Percentiles rank a stretch among this genome's conserved stretches.
Conservation (phyloP, 2,888 invertebrate genomes). For the Diplazon laetatorius region DNA sequence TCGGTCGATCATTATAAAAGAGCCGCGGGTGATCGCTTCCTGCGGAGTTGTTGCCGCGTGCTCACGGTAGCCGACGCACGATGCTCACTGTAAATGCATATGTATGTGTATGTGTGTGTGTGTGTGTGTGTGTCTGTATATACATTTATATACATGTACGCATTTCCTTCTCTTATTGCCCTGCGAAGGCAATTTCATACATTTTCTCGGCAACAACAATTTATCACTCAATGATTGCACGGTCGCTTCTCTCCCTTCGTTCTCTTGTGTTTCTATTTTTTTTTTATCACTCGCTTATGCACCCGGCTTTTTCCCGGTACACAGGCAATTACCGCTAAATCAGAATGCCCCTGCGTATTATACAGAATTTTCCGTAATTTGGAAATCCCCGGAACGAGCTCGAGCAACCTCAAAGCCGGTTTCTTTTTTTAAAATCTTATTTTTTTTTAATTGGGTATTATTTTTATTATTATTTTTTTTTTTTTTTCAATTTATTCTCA, state of each 20-base stretch:
- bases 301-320: slow-evolving; percentile 46
- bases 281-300: slow-evolving; percentile 26
- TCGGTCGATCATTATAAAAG: slow-evolving; percentile 55
- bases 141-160: slow-evolving; percentile 45
- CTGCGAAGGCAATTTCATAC: slow-evolving; percentile 61
- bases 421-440: too few species aligned
- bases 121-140: not conserved
- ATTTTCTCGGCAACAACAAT: slow-evolving; percentile 64
- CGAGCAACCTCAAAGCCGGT: slow-evolving; percentile 17
- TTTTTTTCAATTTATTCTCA: too few species aligned
- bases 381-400: slow-evolving; percentile 49
- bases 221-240: slow-evolving; percentile 64
- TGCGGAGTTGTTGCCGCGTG: slow-evolving; percentile 58
- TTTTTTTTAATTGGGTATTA: too few species aligned
- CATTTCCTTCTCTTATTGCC: slow-evolving; percentile 60
- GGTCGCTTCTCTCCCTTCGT: slow-evolving; percentile 36
- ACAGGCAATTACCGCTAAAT: slow-evolving; percentile 61
- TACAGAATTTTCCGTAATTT: slow-evolving; percentile 53
- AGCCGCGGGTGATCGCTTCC: slow-evolving; percentile 62
- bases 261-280: not conserved
- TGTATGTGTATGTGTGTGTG: slow-evolving; percentile 24
- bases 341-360: slow-evolving; percentile 31
- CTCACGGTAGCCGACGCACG: slow-evolving; percentile 33
- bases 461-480: too few species aligned
- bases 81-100: not conserved